These are phyloP conservation scores for Danaus melanippus DNA, from an alignment of 1,140 invertebrate species.

Conservation along the genomic window DNA sequence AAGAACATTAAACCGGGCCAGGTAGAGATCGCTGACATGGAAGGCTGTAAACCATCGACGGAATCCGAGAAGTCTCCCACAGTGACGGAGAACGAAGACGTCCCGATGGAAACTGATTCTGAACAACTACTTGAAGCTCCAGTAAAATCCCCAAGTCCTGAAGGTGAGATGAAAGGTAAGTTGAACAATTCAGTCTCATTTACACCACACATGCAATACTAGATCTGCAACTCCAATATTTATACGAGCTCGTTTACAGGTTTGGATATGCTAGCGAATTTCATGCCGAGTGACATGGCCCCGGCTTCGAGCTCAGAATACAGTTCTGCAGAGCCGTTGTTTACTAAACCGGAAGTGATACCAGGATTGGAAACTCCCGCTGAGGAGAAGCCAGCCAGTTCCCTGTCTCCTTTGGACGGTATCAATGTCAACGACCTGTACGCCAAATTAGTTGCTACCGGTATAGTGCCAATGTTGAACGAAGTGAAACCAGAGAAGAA, in stretches of 20 bases:
- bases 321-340: slow-evolving; percentile 47
- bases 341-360: slow-evolving; percentile 39
- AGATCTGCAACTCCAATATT: too few species aligned
- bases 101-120: slow-evolving; percentile 32
- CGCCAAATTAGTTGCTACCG: slow-evolving; percentile 85
- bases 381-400: slow-evolving; percentile 44
- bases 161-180: slow-evolving; percentile 55
- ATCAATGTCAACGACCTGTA: slow-evolving; percentile 88
- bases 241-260: slow-evolving; percentile 22
- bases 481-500: slow-evolving; percentile 52
- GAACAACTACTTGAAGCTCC: slow-evolving; percentile 20
- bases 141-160: slow-evolving; percentile 47
- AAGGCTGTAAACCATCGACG: slow-evolving; percentile 34
- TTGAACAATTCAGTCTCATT: background rate
- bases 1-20: slow-evolving; percentile 80
- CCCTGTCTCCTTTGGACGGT: slow-evolving; percentile 45
- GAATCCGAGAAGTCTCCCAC: slow-evolving; percentile 6
- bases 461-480: slow-evolving; percentile 78
- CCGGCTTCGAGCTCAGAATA: slow-evolving; percentile 73
- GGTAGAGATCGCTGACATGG: slow-evolving; percentile 80
- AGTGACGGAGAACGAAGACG: slow-evolving; percentile 16
- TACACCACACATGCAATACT: too few species aligned
- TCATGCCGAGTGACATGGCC: slow-evolving; percentile 75
- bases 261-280: slow-evolving; percentile 76
- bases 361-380: slow-evolving; percentile 46